phyloP scores from a whole-genome alignment of 2,113 vertebrate species.

The Dasypus novemcinctus region DNA sequence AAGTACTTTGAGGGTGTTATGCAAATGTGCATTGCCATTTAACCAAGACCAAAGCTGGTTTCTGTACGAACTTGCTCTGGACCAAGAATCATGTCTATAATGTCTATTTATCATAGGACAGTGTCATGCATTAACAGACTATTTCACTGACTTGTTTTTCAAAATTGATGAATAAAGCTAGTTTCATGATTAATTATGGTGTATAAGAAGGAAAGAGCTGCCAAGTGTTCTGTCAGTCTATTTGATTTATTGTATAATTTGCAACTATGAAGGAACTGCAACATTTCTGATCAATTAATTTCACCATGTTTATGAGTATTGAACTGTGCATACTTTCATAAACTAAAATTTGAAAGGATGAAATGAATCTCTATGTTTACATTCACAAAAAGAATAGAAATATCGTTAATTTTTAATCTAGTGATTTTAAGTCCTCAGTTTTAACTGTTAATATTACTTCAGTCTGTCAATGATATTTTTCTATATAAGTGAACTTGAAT shows the following conservation, averaged over 20 bases:
- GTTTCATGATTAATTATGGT: slow-evolving; percentile 42
- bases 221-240: background rate
- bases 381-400: slow-evolving; percentile 22
- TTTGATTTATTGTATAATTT: slow-evolving; percentile 30
- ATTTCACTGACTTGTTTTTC: slow-evolving; percentile 44
- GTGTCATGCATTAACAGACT: slow-evolving; percentile 9
- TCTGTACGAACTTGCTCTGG: too few species aligned
- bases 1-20: background rate
- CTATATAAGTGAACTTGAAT: background rate
- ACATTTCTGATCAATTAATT: slow-evolving; percentile 42
- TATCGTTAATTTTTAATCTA: slow-evolving; percentile 2
- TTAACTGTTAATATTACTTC: slow-evolving; percentile 22
- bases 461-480: background rate
- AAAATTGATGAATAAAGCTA: slow-evolving; percentile 44
- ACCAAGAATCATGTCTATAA: too few species aligned
- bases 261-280: background rate
- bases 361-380: background rate
- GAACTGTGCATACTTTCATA: background rate
- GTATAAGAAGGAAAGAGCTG: slow-evolving; percentile 23
- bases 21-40: background rate
- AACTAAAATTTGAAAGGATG: slow-evolving; percentile 15
- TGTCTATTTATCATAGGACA: background rate
- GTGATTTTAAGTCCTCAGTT: slow-evolving; percentile 24
- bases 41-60: slow-evolving; percentile 36
- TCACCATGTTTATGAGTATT: background rate